Conservation (phyloP, 2,113 vertebrate genomes). For the Oostethus manadensis region DNA sequence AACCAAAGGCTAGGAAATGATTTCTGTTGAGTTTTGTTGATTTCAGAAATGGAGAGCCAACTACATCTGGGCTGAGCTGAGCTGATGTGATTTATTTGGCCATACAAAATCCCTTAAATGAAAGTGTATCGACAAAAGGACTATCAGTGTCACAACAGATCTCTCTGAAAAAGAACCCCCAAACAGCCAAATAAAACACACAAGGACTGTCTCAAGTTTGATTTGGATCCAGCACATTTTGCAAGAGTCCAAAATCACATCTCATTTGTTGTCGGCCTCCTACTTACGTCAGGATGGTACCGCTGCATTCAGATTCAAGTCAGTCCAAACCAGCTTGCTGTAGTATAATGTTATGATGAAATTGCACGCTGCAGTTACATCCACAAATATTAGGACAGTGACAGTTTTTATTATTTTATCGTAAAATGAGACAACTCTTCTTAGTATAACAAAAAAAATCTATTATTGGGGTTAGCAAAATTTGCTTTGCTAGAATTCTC, state of each 20-base stretch:
- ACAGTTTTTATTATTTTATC: too few species aligned
- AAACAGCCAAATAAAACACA: slow-evolving; percentile 22
- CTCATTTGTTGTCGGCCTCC: not conserved
- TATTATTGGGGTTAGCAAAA: too few species aligned
- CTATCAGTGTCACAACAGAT: slow-evolving; percentile 26
- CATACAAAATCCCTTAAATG: slow-evolving; percentile 21
- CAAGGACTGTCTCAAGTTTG: slow-evolving; percentile 8
- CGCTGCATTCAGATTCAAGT: too few species aligned
- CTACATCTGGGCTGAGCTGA: slow-evolving; percentile 16
- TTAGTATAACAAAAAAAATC: too few species aligned
- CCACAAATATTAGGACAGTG: too few species aligned
- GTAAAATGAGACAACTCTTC: too few species aligned
- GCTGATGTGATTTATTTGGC: slow-evolving; percentile 12
- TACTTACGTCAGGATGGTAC: too few species aligned
- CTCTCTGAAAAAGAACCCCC: slow-evolving; percentile 11
- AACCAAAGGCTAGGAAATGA: not conserved
- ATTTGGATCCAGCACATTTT: not conserved
- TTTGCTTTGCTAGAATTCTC: too few species aligned
- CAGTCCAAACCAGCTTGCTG: too few species aligned
- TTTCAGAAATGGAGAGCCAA: not conserved
- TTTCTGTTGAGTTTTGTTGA: too few species aligned
- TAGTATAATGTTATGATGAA: too few species aligned
- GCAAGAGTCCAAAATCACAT: slow-evolving; percentile 4
- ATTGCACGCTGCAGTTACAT: too few species aligned
- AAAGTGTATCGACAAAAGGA: slow-evolving; percentile 22